Evolutionary conservation across 1,140 invertebrate genomes (phyloP).

Genomic region (Apis dorsata): DNA sequence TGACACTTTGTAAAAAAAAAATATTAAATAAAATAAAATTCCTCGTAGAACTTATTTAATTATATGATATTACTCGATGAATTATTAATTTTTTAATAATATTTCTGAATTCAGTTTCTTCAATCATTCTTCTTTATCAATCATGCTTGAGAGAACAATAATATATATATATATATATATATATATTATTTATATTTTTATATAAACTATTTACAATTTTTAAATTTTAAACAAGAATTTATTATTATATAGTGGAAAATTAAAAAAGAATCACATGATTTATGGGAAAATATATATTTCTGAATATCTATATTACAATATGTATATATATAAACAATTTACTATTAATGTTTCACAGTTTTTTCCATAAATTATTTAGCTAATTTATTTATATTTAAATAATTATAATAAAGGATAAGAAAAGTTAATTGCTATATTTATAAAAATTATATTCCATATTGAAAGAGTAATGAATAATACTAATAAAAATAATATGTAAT

Average conservation of each 20-base stretch:
- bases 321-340: conserved; percentile 41
- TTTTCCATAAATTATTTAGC: conserved; percentile 27
- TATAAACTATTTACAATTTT: neutral
- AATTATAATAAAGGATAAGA: conserved; percentile 40
- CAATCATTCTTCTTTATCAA: too few relatives aligned
- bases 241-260: neutral
- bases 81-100: too few relatives aligned
- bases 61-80: too few relatives aligned
- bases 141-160: too few relatives aligned
- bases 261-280: conserved; percentile 6
- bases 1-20: too few relatives aligned
- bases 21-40: too few relatives aligned
- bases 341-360: conserved; percentile 52
- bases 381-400: neutral
- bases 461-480: too few relatives aligned
- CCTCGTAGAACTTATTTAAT: too few relatives aligned
- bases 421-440: conserved; percentile 28
- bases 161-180: neutral
- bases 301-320: conserved; percentile 60
- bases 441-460: neutral
- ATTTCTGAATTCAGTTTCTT: too few relatives aligned
- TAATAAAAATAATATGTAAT: neutral
- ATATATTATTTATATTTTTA: neutral
- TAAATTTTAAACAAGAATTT: neutral
- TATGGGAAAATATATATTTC: conserved; percentile 69